Percentiles rank a stretch among this genome's conserved stretches.
Evolutionary conservation across 2,797 vertebrate genomes (phyloP).

Genomic region (Myripristis murdjan): DNA sequence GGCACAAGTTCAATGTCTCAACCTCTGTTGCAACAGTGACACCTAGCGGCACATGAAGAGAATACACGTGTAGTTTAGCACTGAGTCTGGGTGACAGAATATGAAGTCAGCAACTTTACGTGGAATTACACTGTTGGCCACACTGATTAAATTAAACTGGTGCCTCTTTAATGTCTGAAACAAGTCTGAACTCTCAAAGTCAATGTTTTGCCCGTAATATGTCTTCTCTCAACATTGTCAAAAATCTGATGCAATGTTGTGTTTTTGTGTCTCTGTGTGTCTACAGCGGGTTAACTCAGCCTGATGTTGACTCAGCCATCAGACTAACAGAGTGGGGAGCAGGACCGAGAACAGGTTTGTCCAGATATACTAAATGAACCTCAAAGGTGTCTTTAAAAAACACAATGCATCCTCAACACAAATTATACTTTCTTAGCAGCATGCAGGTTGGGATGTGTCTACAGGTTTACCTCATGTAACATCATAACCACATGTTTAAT

Average conservation of each 20-base stretch:
- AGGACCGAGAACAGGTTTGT: slow-evolving; percentile 75
- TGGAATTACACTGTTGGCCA: background rate
- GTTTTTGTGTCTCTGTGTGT: slow-evolving; percentile 51
- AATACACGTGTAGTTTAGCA: background rate
- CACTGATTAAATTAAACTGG: background rate
- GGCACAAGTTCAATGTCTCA: background rate
- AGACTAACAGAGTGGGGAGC: slow-evolving; percentile 40
- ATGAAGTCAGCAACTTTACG: slow-evolving; percentile 26
- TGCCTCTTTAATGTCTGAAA: background rate
- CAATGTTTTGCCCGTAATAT: background rate
- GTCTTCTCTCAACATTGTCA: background rate
- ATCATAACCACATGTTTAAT: background rate
- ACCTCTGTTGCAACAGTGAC: slow-evolving; percentile 76
- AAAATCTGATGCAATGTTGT: slow-evolving; percentile 44
- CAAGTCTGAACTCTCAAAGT: background rate
- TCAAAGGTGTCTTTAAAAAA: background rate
- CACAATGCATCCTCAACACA: background rate
- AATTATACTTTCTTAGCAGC: background rate
- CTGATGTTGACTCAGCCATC: slow-evolving; percentile 56
- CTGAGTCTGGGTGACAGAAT: background rate
- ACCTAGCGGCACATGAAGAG: slow-evolving; percentile 65
- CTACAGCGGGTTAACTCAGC: slow-evolving; percentile 52
- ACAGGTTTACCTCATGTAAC: background rate
- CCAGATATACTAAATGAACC: slow-evolving; percentile 14
- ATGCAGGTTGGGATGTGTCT: background rate